A percentile compares a stretch with the other conserved stretches of the same genome.
Evolutionary conservation across 2,797 vertebrate genomes (phyloP).

Genomic region (Pteronotus mesoamericanus): DNA sequence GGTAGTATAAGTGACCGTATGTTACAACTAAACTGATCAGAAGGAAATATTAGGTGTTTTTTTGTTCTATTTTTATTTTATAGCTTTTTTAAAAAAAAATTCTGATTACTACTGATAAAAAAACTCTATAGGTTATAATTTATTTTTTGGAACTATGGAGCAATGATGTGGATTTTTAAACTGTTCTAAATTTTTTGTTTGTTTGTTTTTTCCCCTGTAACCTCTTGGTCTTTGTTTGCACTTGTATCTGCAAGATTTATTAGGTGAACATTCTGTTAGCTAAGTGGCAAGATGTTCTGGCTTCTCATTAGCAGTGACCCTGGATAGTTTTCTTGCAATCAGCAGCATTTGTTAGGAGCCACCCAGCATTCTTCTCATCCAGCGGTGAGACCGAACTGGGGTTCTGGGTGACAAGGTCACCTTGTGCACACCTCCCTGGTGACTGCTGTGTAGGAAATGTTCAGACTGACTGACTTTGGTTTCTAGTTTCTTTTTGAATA

Average conservation of each 20-base stretch:
- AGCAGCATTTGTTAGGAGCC: slow-evolving; percentile 55
- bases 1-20: not conserved
- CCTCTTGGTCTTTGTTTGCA: slow-evolving; percentile 42
- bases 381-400: not conserved
- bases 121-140: not conserved
- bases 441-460: not conserved
- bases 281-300: slow-evolving; percentile 48
- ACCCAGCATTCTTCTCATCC: not conserved
- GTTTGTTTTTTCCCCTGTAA: not conserved
- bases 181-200: slow-evolving; percentile 21
- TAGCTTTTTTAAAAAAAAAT: not conserved
- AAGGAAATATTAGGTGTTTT: not conserved
- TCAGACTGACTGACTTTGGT: not conserved
- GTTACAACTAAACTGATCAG: not conserved
- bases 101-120: not conserved
- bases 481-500: not conserved
- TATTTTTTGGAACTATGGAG: not conserved
- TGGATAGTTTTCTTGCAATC: slow-evolving; percentile 49
- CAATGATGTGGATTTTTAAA: not conserved
- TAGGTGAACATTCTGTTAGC: slow-evolving; percentile 51
- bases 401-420: slow-evolving; percentile 48
- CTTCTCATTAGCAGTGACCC: slow-evolving; percentile 65
- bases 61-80: not conserved
- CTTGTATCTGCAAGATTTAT: slow-evolving; percentile 66
- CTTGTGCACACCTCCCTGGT: not conserved